These are phyloP conservation scores for Limonius californicus DNA, from an alignment of 1,140 invertebrate genomes.

Conservation along the genomic window DNA sequence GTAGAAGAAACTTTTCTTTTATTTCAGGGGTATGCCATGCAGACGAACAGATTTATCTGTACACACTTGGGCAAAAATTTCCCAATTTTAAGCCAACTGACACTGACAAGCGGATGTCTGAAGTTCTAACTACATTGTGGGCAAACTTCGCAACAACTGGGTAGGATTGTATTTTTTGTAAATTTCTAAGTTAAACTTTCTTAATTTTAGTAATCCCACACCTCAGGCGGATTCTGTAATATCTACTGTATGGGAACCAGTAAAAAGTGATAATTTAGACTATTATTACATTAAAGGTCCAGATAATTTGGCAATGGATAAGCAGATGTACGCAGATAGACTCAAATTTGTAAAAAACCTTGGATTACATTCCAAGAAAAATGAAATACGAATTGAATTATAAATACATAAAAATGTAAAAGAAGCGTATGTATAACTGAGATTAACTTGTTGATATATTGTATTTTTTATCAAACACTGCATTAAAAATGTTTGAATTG, in stretches of 20 bases:
- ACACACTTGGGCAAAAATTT: not conserved
- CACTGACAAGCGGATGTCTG: not conserved
- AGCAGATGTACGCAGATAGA: not conserved
- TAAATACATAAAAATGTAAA: too few species aligned
- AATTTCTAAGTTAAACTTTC: not conserved
- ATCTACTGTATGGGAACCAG: not conserved
- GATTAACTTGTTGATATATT: too few species aligned
- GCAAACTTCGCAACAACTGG: not conserved
- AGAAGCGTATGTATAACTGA: too few species aligned
- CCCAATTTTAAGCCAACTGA: not conserved
- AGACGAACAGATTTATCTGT: not conserved
- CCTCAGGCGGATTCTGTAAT: not conserved
- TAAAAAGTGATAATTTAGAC: not conserved
- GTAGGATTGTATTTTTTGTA: not conserved
- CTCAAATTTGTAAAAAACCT: too few species aligned
- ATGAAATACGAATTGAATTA: too few species aligned
- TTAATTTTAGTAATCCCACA: not conserved
- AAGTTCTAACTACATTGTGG: too few species aligned
- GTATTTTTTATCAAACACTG: too few species aligned
- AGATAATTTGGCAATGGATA: not conserved
- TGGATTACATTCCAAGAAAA: too few species aligned
- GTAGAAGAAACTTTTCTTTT: too few species aligned
- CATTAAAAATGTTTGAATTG: too few species aligned
- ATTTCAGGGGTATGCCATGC: not conserved
- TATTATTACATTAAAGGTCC: not conserved